These are phyloP conservation scores for Sarcophaga caerulescens DNA, from an alignment of 2,888 invertebrate species.

Conservation along the genomic window DNA sequence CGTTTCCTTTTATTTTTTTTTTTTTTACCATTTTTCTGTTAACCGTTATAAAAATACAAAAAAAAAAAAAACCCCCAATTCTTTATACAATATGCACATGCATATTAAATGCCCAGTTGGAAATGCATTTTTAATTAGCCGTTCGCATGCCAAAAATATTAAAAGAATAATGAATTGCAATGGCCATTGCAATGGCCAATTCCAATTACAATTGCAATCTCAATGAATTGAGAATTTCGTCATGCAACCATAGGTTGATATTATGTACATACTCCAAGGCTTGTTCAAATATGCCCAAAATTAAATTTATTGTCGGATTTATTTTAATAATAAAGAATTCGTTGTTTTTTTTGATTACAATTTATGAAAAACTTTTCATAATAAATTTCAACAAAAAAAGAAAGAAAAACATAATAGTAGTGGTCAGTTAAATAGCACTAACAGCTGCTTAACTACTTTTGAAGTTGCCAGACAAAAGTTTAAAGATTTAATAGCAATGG, in stretches of 20 bases:
- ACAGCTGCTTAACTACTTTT: too few relatives aligned
- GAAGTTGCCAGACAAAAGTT: too few relatives aligned
- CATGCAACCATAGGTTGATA: conserved; percentile 3
- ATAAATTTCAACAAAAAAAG: too few relatives aligned
- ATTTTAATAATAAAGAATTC: not conserved
- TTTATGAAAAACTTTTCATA: not conserved
- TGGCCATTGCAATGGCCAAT: not conserved
- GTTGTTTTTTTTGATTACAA: not conserved
- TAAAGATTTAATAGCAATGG: too few relatives aligned
- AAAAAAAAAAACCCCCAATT: not conserved
- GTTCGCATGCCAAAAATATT: conserved; percentile 44
- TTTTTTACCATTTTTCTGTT: conserved; percentile 34
- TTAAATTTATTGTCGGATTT: not conserved
- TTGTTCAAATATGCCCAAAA: conserved; percentile 27
- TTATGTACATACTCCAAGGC: not conserved
- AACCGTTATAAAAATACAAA: conserved; percentile 18
- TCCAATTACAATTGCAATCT: not conserved
- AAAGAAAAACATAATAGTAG: too few relatives aligned
- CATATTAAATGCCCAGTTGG: conserved; percentile 61
- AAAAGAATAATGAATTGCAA: conserved; percentile 39
- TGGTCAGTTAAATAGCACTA: too few relatives aligned
- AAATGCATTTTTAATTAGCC: conserved; percentile 67
- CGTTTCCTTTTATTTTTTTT: conserved; percentile 43
- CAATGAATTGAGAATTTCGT: not conserved
- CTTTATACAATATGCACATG: conserved; percentile 64